phyloP scores from a whole-genome alignment of 2,113 vertebrate genomes.

The Salvelinus fontinalis region DNA sequence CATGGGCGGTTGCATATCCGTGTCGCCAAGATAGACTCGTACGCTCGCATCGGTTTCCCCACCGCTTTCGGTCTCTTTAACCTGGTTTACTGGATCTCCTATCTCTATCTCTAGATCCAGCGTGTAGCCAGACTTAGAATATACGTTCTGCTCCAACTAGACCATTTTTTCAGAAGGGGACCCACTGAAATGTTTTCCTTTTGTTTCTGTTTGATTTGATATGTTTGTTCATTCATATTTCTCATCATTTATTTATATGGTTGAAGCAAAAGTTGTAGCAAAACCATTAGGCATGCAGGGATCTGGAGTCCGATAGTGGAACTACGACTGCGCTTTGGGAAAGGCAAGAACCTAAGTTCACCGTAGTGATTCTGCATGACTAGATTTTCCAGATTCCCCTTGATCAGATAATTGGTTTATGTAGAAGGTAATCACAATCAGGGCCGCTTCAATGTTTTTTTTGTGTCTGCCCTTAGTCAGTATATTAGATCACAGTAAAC shows the following conservation, averaged over 20 bases:
- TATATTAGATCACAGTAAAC: not conserved
- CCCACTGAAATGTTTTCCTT: constrained; percentile 43
- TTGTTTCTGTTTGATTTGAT: constrained; percentile 14
- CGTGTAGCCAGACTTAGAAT: constrained; percentile 55
- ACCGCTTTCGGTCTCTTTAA: constrained; percentile 98
- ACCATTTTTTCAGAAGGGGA: constrained; percentile 48
- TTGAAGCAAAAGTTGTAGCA: constrained; percentile 78
- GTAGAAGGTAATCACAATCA: not conserved
- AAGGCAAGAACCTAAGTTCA: constrained; percentile 6
- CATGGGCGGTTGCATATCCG: constrained; percentile 97
- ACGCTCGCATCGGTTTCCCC: constrained; percentile 96
- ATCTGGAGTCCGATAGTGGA: constrained; percentile 35
- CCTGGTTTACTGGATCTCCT: constrained; percentile 98
- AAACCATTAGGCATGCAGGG: constrained; percentile 51
- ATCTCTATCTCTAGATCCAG: constrained; percentile 89
- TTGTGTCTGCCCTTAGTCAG: not conserved
- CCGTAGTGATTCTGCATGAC: constrained; percentile 23
- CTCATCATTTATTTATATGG: constrained; percentile 34
- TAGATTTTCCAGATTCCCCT: constrained; percentile 13
- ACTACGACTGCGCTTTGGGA: constrained; percentile 37
- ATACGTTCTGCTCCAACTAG: constrained; percentile 54
- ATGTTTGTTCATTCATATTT: constrained; percentile 30
- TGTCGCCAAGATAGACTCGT: constrained; percentile 97
- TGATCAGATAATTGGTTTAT: not conserved
- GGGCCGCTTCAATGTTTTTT: not conserved